Percentiles rank a stretch among this genome's conserved stretches.
Evolutionary conservation across 2,888 invertebrate species (phyloP).

Genomic region (Harpalus rubripes): DNA sequence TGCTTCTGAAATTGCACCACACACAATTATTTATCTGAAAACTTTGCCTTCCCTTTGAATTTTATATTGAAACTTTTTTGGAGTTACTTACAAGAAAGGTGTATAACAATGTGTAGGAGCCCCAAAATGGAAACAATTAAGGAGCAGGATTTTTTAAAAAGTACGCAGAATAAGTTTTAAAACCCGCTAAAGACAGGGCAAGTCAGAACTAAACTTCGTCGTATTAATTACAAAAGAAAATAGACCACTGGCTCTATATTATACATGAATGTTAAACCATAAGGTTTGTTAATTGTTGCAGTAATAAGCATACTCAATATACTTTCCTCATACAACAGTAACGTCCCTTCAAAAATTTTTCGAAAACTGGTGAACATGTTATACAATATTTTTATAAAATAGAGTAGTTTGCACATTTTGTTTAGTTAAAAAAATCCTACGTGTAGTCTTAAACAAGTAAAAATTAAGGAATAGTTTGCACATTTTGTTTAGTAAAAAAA

Average conservation of each 20-base stretch:
- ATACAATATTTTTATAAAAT: not conserved
- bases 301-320: not conserved
- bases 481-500: not conserved
- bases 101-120: too few species aligned
- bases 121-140: too few species aligned
- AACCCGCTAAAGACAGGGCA: too few species aligned
- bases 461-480: not conserved
- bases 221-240: not conserved
- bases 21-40: too few species aligned
- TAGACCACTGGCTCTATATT: not conserved
- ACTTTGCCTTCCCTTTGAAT: too few species aligned
- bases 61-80: too few species aligned
- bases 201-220: too few species aligned
- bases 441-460: not conserved
- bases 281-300: too few species aligned
- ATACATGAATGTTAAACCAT: not conserved
- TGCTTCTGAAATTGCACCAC: too few species aligned
- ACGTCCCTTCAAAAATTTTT: not conserved
- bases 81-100: too few species aligned
- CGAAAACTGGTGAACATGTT: not conserved
- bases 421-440: not conserved
- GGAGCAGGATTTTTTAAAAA: too few species aligned
- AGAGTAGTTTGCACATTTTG: not conserved
- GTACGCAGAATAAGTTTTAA: too few species aligned
- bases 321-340: not conserved